Evolutionary conservation across 1,140 invertebrate species (phyloP), one percentile per base, ranked within the genome.

Genomic region (Rhopalosiphum maidis): DNA sequence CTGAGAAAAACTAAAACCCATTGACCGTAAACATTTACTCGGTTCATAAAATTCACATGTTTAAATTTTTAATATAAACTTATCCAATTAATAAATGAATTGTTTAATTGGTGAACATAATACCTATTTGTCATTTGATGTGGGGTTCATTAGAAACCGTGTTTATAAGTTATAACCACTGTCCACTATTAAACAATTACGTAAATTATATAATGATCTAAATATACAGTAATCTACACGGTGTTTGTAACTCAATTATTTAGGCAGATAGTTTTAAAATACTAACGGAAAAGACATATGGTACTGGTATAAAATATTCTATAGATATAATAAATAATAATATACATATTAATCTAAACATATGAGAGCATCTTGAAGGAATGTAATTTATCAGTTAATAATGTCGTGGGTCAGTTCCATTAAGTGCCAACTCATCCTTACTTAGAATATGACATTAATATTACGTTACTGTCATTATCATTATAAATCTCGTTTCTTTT

Each of bases 91-190:
- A 86, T 30, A n/a, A 87, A 87, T 88, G 4, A n/a, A 46, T 87
- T 48, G 23, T 51, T 88, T 88, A 88, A 88, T 88, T 55, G 25
- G 23, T 54, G n/a, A 55, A 37, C 35, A 89, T 54, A 23, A 89
- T 89, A 43, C 22, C 18, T 54, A 23, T 22, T 54, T 87, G 48
- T 54, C 48, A 30, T 55, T 54, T 55, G 48, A 89, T 89, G 4
- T 37, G 35, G 88, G 88, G 88, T 89, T 55, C 88, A 55, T 89
- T 89, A 89, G 48, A 54, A 55, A 41, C 48, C 1, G 88, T 55
- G 35, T 54, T 43, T 85, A 77, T n/a, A 85, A 43, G 22, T 43
- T 85, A 77, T n/a, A 85, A 43, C 35, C 77, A n/a, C 60, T 35
- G n/a, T 77, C 35, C 77, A n/a, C 60, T 77, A 77, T 77, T 77